Percentiles rank a stretch among this genome's conserved stretches.
Conservation (phyloP, 2,888 invertebrate species). For the Phengaris alcon region DNA sequence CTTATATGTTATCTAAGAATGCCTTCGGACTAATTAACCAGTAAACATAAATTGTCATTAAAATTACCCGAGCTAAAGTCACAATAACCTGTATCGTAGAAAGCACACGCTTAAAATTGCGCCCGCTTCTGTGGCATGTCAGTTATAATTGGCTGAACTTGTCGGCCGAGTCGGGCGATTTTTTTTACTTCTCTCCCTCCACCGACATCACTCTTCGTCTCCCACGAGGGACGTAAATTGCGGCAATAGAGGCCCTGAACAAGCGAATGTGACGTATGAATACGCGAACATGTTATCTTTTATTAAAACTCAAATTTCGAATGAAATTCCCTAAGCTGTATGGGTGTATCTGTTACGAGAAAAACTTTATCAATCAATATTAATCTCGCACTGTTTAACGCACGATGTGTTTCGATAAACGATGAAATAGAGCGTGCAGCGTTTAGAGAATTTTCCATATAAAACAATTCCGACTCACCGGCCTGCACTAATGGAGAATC, state of each 20-base stretch:
- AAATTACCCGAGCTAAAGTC: constrained; percentile 14
- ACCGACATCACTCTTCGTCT: constrained; percentile 77
- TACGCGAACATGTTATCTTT: constrained; percentile 64
- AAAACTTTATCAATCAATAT: background rate
- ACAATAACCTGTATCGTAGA: constrained; percentile 34
- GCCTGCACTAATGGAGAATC: constrained; percentile 47
- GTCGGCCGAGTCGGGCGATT: constrained; percentile 68
- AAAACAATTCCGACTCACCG: constrained; percentile 31
- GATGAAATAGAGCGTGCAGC: constrained; percentile 16
- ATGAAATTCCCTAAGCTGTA: constrained; percentile 42
- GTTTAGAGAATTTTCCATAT: constrained; percentile 48
- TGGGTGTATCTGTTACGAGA: background rate
- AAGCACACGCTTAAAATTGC: constrained; percentile 63
- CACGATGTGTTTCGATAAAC: constrained; percentile 3
- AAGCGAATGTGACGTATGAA: constrained; percentile 74
- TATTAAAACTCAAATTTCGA: constrained; percentile 70
- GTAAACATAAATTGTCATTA: background rate
- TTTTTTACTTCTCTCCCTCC: constrained; percentile 67
- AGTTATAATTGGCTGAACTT: constrained; percentile 80
- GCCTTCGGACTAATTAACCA: background rate
- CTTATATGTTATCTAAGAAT: constrained; percentile 1
- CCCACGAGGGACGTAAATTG: constrained; percentile 76
- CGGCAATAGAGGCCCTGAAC: constrained; percentile 65
- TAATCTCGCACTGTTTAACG: constrained; percentile 8
- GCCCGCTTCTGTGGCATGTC: constrained; percentile 71